These are phyloP conservation scores for Scaptomyza montana DNA, from an alignment of 1,140 invertebrate species.

Conservation along the genomic window DNA sequence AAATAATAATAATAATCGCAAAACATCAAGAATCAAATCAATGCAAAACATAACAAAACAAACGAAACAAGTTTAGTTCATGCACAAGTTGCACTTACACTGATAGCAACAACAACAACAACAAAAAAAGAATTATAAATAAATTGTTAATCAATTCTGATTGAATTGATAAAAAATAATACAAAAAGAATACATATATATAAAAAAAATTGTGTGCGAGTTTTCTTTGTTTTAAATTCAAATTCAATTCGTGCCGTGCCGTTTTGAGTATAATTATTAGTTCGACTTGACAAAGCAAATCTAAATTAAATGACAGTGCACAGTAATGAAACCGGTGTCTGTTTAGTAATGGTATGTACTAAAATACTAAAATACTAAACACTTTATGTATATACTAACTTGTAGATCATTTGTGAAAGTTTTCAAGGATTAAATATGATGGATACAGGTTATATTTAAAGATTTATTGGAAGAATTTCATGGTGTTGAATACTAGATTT, in stretches of 20 bases:
- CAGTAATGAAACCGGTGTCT: constrained; percentile 84
- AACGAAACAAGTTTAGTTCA: constrained; percentile 13
- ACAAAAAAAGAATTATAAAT: not conserved
- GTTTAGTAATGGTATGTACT: constrained; percentile 84
- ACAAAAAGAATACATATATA: no score
- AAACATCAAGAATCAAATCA: constrained; percentile 13
- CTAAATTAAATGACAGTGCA: constrained; percentile 83
- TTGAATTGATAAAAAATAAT: not conserved
- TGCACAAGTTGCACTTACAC: constrained; percentile 10
- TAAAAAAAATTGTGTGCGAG: constrained; percentile 21
- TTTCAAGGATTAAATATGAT: not conserved
- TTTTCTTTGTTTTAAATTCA: constrained; percentile 15
- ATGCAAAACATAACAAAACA: constrained; percentile 4
- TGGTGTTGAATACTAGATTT: no score
- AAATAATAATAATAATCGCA: not conserved
- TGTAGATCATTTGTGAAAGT: not conserved
- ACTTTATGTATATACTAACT: not conserved
- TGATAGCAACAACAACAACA: not conserved
- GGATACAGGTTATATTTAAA: no score
- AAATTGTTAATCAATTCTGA: constrained; percentile 7
- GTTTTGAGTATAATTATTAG: constrained; percentile 61
- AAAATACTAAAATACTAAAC: not conserved
- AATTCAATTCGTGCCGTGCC: constrained; percentile 30
- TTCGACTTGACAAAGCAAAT: constrained; percentile 66
- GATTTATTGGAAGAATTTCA: no score